Evolutionary conservation across 2,113 vertebrate species (phyloP).

Genomic region (Canis aureus): DNA sequence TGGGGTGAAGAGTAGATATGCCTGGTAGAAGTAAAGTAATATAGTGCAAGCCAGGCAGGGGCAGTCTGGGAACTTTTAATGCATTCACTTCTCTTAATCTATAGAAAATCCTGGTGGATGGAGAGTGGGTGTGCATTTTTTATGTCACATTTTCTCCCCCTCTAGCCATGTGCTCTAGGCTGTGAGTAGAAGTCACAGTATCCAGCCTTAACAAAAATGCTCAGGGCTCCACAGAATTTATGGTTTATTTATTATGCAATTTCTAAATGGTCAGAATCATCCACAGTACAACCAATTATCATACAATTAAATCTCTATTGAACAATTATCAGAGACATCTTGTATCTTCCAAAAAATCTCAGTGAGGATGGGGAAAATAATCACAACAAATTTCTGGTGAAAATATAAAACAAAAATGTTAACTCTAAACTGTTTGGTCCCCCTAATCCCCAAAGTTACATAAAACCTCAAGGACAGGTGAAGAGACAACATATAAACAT

Average conservation of each 20-base stretch:
- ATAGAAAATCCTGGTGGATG: background rate
- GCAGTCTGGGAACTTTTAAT: background rate
- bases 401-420: background rate
- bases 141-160: background rate
- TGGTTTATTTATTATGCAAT: background rate
- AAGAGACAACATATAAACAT: background rate
- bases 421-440: background rate
- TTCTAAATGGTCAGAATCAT: background rate
- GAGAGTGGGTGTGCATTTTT: background rate
- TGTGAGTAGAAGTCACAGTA: background rate
- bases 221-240: background rate
- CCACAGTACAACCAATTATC: background rate
- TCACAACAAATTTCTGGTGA: background rate
- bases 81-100: background rate
- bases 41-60: background rate
- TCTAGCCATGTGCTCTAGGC: background rate
- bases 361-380: fast-evolving
- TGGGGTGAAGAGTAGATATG: background rate
- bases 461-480: background rate
- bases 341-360: background rate
- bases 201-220: background rate
- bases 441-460: background rate
- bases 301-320: background rate
- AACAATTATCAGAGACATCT: background rate
- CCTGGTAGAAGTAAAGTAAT: background rate